These are phyloP conservation scores for Corythaeola cristata DNA, from an alignment of 2,113 vertebrate species.

Conservation along the genomic window DNA sequence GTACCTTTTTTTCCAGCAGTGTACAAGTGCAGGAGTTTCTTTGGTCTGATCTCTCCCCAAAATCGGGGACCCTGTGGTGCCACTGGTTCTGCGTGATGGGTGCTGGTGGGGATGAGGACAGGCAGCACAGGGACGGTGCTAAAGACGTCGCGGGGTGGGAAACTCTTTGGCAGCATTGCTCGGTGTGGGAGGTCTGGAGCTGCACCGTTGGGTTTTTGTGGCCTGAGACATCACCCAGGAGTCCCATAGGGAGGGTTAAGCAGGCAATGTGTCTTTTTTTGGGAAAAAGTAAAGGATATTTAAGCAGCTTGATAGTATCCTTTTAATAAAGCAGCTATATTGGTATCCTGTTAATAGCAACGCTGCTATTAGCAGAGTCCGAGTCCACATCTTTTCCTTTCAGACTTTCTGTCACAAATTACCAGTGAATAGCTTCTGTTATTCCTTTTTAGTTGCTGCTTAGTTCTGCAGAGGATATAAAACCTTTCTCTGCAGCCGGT, in stretches of 20 bases:
- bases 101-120: neutral
- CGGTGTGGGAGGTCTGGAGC: fast-evolving
- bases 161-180: fast-evolving
- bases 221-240: neutral
- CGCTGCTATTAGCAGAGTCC: neutral
- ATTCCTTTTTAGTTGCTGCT: neutral
- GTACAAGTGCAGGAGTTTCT: neutral
- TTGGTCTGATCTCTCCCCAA: fast-evolving
- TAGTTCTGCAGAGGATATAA: neutral
- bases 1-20: too few species aligned
- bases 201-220: neutral
- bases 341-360: neutral
- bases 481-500: neutral
- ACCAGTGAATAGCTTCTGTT: fast-evolving
- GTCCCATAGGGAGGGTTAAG: neutral
- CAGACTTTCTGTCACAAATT: neutral
- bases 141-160: neutral
- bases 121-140: fast-evolving
- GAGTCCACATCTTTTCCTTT: neutral
- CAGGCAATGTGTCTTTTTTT: neutral
- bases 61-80: neutral
- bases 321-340: neutral
- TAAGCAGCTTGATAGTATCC: neutral
- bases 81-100: neutral
- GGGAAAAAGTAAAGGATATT: neutral